Evolutionary conservation across 2,797 vertebrate species (phyloP).

Genomic region (Enoplosus armatus): DNA sequence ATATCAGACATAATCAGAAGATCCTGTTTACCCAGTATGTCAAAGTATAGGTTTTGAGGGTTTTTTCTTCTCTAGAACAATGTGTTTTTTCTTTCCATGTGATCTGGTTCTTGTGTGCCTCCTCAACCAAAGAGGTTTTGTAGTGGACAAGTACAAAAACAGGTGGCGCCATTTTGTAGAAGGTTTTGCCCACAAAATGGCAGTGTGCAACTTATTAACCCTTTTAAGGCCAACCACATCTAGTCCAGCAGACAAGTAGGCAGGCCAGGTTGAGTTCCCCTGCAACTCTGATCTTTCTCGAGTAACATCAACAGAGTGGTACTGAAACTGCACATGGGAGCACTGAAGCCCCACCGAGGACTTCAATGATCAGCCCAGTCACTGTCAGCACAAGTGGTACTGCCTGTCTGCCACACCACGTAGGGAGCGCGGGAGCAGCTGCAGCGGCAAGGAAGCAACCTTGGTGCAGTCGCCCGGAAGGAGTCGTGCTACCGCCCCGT

Average conservation of each 20-base stretch:
- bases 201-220: slow-evolving; percentile 72
- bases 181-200: slow-evolving; percentile 73
- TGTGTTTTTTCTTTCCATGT: not conserved
- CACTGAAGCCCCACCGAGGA: slow-evolving; percentile 18
- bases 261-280: not conserved
- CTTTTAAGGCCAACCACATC: slow-evolving; percentile 45
- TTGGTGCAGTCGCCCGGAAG: slow-evolving; percentile 60
- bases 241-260: slow-evolving; percentile 34
- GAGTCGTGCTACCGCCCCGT: slow-evolving; percentile 39
- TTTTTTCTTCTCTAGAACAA: not conserved
- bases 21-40: not conserved
- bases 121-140: slow-evolving; percentile 20
- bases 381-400: not conserved
- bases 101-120: slow-evolving; percentile 23
- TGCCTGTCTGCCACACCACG: slow-evolving; percentile 8
- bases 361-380: not conserved
- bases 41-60: not conserved
- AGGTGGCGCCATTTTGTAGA: slow-evolving; percentile 74
- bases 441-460: slow-evolving; percentile 51
- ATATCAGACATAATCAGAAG: not conserved
- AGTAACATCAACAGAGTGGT: not conserved
- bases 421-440: slow-evolving; percentile 41
- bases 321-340: slow-evolving; percentile 8
- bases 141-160: slow-evolving; percentile 8
- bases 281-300: not conserved